Base-by-base conservation (phyloP, 2,113 vertebrate genomes). In the Tonatia bakeri region DNA sequence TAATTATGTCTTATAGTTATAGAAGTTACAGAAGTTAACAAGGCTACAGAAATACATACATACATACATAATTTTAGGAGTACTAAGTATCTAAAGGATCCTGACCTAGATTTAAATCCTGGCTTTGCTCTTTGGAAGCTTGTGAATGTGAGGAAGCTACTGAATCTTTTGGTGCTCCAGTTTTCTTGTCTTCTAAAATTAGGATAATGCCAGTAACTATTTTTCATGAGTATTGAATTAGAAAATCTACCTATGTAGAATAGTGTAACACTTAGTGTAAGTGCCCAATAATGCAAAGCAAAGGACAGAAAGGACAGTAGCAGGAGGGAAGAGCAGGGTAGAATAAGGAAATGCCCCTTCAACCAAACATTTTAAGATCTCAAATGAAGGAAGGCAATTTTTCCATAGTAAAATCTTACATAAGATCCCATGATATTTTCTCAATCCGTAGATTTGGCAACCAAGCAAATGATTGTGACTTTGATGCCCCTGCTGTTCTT, bases 1-100 rank as follows among this genome's bases (percentile, higher is more conserved):
- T 98, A 98, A 98, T 97, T 98, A 95, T 94, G 69, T 87, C 98
- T 98, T 96, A 98, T 91, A 97, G 93, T 98, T 97, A 98, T 91
- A 97, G 94, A 98, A 96, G 93, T 93, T 97, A 94, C 84, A 96
- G 95, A 98, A 96, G 96, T 96, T 96, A 97, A 95, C 90, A 94
- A 22, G 91, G 52, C 75, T 97, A 96, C 84, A 98, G 7, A 56
- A 56, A 56, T 56, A 56, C 22, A 56, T 56, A 22, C 54, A 56
- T 56, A 56, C 54, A 56, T 56, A 56, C 54, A 70, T 83, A 56
- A 80, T 80, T 80, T 38, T 80, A 38, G 52, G 65, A 65, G 8
- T 69, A 14, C 76, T 59, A 52, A 26, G 33, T 72, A 33, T 87
- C 28, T 81, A 79, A 33, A 69, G 11, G 28, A 76, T 88, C 15